These are phyloP conservation scores for Dorcus hopei DNA, from an alignment of 2,888 invertebrate genomes.

Conservation along the genomic window DNA sequence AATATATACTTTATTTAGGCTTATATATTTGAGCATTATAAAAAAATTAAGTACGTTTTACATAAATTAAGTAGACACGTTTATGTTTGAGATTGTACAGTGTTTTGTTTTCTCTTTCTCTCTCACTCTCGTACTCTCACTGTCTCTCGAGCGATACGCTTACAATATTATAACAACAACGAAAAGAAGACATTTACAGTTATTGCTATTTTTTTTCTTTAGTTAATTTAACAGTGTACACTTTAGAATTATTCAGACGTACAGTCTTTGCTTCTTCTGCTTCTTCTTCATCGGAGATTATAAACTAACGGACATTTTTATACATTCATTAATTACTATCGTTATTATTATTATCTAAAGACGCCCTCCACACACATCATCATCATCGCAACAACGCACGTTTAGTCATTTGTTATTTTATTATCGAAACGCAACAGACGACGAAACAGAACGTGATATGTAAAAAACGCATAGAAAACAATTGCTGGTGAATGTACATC, in stretches of 20 bases:
- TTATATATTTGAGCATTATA: slow-evolving; percentile 41
- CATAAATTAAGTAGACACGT: not conserved
- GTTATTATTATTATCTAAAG: not conserved
- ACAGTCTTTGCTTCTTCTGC: slow-evolving; percentile 12
- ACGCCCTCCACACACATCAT: not conserved
- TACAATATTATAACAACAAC: not conserved
- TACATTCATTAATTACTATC: slow-evolving; percentile 12
- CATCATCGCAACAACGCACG: too few relatives aligned
- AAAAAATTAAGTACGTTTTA: slow-evolving; percentile 37
- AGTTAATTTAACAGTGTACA: slow-evolving; percentile 3
- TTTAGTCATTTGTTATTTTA: not conserved
- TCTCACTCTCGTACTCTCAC: not conserved
- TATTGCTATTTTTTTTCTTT: slow-evolving; percentile 40
- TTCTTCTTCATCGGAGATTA: not conserved
- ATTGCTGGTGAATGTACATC: not conserved
- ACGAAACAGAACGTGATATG: not conserved
- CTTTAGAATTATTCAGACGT: slow-evolving; percentile 14
- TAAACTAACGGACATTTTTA: slow-evolving; percentile 20
- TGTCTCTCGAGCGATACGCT: not conserved
- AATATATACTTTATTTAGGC: slow-evolving; percentile 23
- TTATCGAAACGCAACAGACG: not conserved
- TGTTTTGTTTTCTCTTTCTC: not conserved
- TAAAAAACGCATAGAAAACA: not conserved
- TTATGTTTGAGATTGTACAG: slow-evolving; percentile 5
- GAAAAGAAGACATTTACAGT: slow-evolving; percentile 36